Conservation (phyloP, 2,888 invertebrate species). For the Harpalus rubripes region DNA sequence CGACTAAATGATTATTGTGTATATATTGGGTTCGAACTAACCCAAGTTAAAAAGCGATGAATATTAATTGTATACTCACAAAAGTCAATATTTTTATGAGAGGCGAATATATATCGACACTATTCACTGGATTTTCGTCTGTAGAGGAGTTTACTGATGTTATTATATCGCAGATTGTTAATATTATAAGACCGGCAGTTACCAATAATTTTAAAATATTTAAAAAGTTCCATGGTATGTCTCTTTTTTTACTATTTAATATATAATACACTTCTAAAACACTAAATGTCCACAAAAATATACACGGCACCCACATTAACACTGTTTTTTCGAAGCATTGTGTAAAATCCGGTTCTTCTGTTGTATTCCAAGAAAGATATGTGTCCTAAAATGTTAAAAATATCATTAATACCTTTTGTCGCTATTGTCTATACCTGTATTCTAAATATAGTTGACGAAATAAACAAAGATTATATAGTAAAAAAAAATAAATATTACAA, state of each 20-base stretch:
- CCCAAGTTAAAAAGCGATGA: too few species aligned
- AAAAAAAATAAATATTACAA: neutral
- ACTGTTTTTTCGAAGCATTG: constrained; percentile 95
- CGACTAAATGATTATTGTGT: too few species aligned
- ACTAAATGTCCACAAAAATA: constrained; percentile 88
- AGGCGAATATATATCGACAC: constrained; percentile 88
- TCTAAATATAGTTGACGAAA: constrained; percentile 40
- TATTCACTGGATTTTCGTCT: constrained; percentile 76
- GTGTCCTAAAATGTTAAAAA: constrained; percentile 83
- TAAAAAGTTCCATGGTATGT: constrained; percentile 88
- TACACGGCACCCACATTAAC: constrained; percentile 93
- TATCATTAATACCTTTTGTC: constrained; percentile 6
- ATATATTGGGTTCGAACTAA: too few species aligned
- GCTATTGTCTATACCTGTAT: constrained; percentile 10
- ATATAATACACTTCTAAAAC: constrained; percentile 88
- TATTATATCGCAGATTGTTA: constrained; percentile 85
- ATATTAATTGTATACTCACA: constrained; percentile 81
- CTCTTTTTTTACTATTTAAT: constrained; percentile 85
- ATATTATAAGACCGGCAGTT: constrained; percentile 82
- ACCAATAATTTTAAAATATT: constrained; percentile 85
- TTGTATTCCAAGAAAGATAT: constrained; percentile 88
- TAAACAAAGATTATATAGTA: neutral
- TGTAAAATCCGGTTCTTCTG: constrained; percentile 87
- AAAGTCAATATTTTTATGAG: constrained; percentile 88
- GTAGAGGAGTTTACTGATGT: constrained; percentile 79